phyloP scores from a whole-genome alignment of 2,888 invertebrate species.

The Euplexia lucipara region DNA sequence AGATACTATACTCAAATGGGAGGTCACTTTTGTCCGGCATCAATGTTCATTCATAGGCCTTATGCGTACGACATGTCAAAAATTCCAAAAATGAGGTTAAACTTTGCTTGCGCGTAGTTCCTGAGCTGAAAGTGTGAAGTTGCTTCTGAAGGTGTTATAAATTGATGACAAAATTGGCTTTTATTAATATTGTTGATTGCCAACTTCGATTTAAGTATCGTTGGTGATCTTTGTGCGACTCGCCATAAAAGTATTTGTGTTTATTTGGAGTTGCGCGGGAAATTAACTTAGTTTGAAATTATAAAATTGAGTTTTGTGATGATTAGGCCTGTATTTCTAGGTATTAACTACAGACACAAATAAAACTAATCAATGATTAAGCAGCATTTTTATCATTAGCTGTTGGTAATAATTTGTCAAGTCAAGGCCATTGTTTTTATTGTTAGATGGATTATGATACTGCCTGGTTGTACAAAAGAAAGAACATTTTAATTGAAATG shows the following conservation, averaged over 20 bases:
- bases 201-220: not conserved
- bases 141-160: slow-evolving; percentile 42
- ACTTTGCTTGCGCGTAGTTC: slow-evolving; percentile 10
- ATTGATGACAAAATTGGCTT: slow-evolving; percentile 5
- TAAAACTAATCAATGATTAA: not conserved
- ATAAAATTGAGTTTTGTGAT: not conserved
- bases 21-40: slow-evolving; percentile 10
- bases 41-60: slow-evolving; percentile 45
- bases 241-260: slow-evolving; percentile 20
- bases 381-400: not conserved
- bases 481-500: not conserved
- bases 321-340: not conserved
- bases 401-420: not conserved
- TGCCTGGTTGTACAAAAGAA: too few species aligned
- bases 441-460: not conserved
- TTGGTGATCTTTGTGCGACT: slow-evolving; percentile 25
- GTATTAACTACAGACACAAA: not conserved
- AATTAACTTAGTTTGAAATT: slow-evolving; percentile 25
- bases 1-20: not conserved
- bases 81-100: slow-evolving; percentile 40
- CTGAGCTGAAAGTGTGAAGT: slow-evolving; percentile 12
- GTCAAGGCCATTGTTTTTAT: not conserved
- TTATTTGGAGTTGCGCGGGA: slow-evolving; percentile 37
- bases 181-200: not conserved
- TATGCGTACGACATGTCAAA: slow-evolving; percentile 46